Percentiles rank a stretch among this genome's conserved stretches.
Evolutionary conservation across 2,797 vertebrate species (phyloP).

Genomic region (Myotis findleyi): DNA sequence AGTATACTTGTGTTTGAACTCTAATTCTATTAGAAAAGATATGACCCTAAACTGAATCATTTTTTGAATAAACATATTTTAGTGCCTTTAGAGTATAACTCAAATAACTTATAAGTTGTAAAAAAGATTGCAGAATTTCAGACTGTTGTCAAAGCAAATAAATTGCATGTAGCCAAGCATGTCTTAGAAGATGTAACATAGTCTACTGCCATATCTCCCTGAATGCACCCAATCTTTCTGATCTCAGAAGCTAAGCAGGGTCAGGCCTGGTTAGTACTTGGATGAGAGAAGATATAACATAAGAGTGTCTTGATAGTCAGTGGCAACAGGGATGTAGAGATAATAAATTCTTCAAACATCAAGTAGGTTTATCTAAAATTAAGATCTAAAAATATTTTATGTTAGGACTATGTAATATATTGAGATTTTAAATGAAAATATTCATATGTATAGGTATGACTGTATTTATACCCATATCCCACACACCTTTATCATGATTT

Average conservation of each 20-base stretch:
- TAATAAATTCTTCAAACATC: neutral
- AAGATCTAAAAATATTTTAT: neutral
- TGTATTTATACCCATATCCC: neutral
- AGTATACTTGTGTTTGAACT: constrained; percentile 26
- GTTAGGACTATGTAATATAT: neutral
- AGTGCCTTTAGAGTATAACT: constrained; percentile 5
- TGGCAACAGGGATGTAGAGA: neutral
- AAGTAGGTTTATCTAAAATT: neutral
- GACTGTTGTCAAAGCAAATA: neutral
- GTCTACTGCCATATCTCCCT: too few relatives aligned
- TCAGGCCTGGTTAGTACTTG: too few relatives aligned
- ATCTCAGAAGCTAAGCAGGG: too few relatives aligned
- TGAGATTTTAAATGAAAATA: constrained; percentile 1
- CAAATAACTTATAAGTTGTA: constrained; percentile 24
- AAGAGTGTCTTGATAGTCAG: neutral
- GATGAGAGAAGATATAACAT: neutral
- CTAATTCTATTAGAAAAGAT: constrained; percentile 25
- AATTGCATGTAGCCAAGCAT: neutral
- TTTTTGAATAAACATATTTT: neutral
- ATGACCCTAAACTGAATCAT: neutral
- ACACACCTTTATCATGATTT: neutral
- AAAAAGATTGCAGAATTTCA: constrained; percentile 7
- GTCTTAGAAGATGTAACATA: neutral
- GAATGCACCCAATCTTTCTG: too few relatives aligned
- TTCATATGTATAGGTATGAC: neutral